A percentile compares a stretch with the other conserved stretches of the same genome.
Conservation (phyloP, 2,113 vertebrate species). For the Antigone vipio region DNA sequence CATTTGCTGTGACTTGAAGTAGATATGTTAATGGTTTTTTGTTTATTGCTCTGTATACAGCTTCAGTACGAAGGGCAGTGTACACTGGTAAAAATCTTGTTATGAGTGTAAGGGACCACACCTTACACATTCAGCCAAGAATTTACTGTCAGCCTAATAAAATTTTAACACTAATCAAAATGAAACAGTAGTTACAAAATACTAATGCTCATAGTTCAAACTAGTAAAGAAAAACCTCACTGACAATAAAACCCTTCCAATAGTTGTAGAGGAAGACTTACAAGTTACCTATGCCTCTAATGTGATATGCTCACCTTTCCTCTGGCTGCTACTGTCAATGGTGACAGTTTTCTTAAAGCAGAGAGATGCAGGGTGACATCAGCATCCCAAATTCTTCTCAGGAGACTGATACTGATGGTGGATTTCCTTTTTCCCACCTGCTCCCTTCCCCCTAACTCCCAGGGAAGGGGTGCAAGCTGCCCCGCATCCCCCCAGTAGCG, state of each 20-base stretch:
- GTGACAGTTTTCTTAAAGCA: not conserved
- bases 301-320: fast-evolving
- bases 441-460: not conserved
- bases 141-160: not conserved
- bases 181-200: not conserved
- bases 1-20: not conserved
- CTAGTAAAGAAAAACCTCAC: not conserved
- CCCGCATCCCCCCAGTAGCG: fast-evolving
- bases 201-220: not conserved
- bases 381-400: not conserved
- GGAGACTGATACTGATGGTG: not conserved
- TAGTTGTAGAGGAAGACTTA: not conserved
- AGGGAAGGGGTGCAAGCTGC: not conserved
- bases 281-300: not conserved
- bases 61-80: not conserved
- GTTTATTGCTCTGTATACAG: not conserved
- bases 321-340: not conserved
- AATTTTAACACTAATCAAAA: not conserved
- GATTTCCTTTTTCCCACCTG: not conserved
- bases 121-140: not conserved
- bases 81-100: not conserved
- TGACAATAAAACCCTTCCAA: not conserved
- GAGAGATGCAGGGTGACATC: too few relatives aligned
- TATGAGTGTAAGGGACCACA: not conserved
- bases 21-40: not conserved